Base-by-base conservation (phyloP, 1,140 invertebrate species). In the Trigoniulus corallinus region DNA sequence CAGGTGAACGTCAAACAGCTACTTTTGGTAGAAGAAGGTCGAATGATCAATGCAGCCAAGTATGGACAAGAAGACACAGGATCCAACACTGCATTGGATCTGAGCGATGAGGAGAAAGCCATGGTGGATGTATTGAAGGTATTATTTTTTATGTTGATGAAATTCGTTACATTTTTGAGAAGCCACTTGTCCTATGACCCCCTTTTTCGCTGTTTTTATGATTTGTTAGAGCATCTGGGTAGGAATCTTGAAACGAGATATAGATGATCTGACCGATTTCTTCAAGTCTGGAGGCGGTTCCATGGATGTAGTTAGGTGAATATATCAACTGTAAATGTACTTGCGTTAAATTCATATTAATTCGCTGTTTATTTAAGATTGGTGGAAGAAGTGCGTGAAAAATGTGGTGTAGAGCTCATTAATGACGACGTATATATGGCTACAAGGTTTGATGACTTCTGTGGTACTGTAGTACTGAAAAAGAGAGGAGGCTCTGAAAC, bases 361-460 rank as follows among this genome's bases (percentile, higher is more conserved):
- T 42, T 53, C 1, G 21, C 15, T 41, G 46, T 2, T 24, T 47
- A 37, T 15, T 51, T 26, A 53, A 51, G 89, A 58, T 65, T 95
- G 26, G 79, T 97, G 0, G 93, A 96, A 69, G 89, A 96, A 70
- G 72, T 94, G 0, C 91, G 89, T 65, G 83, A 91, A 49, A 73
- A 81, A 52, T 74, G 84, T 20, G 76, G 76, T 48, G 67, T 92
- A 12, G 74, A 75, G 24, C 62, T 97, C 4, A 78, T 87, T 61
- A 94, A 88, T 62, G 87, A 88, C 59, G 82, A 93, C 56, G 80
- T 96, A 0, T 96, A 92, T 60, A 88, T 96, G 85, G 81, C 84
- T 3, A 84, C 91, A 0, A 76, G 78, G 0, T 94, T 96, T 61
- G 71, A 74, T 15, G 85, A 93, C 53, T 91, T 95, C 58, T 73